Percentiles rank a stretch among this genome's conserved stretches.
Evolutionary conservation across 2,888 invertebrate species (phyloP).

Genomic region (Nomada ferruginata): DNA sequence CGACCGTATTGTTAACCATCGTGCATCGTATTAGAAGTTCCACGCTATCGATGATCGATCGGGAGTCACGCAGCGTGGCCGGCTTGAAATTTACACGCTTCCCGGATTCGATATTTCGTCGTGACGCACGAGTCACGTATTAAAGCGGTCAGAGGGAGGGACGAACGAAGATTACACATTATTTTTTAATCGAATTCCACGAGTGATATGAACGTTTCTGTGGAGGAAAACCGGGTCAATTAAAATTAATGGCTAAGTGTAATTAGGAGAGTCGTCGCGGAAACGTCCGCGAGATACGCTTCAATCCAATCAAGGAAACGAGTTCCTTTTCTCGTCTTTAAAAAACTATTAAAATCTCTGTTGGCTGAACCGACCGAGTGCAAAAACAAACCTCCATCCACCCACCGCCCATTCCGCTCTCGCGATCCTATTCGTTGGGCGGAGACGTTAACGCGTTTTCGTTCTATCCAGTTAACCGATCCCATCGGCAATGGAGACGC

Average conservation of each 20-base stretch:
- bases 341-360: conserved; percentile 60
- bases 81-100: conserved; percentile 15
- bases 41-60: conserved; percentile 23
- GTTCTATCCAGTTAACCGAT: conserved; percentile 23
- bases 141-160: background rate
- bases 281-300: conserved; percentile 56
- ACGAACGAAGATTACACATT: background rate
- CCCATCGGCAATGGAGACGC: conserved; percentile 9
- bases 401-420: too few species aligned
- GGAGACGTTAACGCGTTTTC: conserved; percentile 24
- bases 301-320: conserved; percentile 62
- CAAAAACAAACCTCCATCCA: conserved; percentile 24
- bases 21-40: conserved; percentile 49
- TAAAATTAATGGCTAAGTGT: conserved; percentile 66
- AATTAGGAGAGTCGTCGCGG: conserved; percentile 65
- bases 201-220: conserved; percentile 48
- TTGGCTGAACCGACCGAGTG: conserved; percentile 8
- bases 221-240: conserved; percentile 62
- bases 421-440: conserved; percentile 8
- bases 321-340: conserved; percentile 59
- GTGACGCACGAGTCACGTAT: background rate
- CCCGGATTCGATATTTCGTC: background rate
- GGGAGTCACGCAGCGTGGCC: background rate
- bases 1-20: conserved; percentile 39
- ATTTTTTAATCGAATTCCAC: conserved; percentile 56